A percentile compares a stretch with the other conserved stretches of the same genome.
These are phyloP conservation scores for Sporophila hypoxantha DNA, from an alignment of 2,113 vertebrate species.

Conservation along the genomic window DNA sequence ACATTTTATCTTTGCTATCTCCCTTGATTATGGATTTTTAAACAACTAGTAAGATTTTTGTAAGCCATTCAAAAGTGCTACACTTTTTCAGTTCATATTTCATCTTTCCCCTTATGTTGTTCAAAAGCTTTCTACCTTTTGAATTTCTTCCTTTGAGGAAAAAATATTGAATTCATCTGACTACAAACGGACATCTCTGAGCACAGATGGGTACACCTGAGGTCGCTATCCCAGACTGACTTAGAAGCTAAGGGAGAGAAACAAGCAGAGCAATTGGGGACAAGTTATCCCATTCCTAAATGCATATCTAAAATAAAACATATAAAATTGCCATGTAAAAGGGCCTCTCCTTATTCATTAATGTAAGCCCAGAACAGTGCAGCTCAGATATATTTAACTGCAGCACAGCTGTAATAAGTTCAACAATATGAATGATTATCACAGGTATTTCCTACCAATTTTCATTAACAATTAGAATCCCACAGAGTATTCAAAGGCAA, in stretches of 20 bases:
- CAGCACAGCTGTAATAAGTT: not conserved
- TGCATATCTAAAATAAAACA: not conserved
- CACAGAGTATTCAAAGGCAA: not conserved
- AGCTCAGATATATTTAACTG: not conserved
- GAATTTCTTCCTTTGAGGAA: not conserved
- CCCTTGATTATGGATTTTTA: not conserved
- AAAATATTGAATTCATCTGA: not conserved
- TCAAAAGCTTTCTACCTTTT: slow-evolving; percentile 23
- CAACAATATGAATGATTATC: not conserved
- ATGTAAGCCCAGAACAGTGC: not conserved
- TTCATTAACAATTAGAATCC: not conserved
- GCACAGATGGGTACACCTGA: not conserved
- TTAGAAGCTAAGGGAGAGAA: not conserved
- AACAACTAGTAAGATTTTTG: not conserved
- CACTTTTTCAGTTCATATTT: not conserved
- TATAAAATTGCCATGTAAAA: not conserved
- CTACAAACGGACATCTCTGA: not conserved
- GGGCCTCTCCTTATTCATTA: not conserved
- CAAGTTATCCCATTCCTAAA: not conserved
- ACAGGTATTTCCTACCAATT: not conserved
- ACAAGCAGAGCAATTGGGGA: not conserved
- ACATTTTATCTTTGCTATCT: not conserved
- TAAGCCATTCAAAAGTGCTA: not conserved
- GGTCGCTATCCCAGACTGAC: not conserved
- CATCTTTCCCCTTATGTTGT: not conserved